phyloP scores from a whole-genome alignment of 1,140 invertebrate genomes.

The Formica exsecta region DNA sequence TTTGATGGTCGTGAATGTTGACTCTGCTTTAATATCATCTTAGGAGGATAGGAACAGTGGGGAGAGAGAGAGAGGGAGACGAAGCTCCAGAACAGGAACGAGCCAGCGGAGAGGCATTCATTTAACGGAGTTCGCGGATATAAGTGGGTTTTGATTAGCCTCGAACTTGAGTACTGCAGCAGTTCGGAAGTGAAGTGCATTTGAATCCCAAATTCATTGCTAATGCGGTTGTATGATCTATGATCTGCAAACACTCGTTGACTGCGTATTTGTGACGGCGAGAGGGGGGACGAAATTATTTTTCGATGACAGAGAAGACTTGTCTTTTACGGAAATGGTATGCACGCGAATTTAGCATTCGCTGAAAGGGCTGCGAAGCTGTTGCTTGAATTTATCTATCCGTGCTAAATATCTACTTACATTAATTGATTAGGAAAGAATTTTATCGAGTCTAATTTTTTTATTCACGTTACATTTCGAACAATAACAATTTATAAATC shows the following conservation, averaged over 20 bases:
- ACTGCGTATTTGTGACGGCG: background rate
- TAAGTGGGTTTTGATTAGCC: slow-evolving; percentile 75
- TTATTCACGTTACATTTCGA: background rate
- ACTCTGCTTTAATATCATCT: slow-evolving; percentile 70
- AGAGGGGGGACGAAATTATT: slow-evolving; percentile 11
- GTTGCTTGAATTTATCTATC: background rate
- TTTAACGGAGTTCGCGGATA: slow-evolving; percentile 72
- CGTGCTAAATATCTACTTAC: slow-evolving; percentile 6
- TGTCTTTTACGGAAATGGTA: background rate
- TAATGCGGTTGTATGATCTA: slow-evolving; percentile 64
- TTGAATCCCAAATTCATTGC: slow-evolving; percentile 74
- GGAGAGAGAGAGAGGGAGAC: background rate
- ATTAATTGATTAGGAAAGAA: slow-evolving; percentile 8
- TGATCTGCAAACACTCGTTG: slow-evolving; percentile 59
- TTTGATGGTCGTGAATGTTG: slow-evolving; percentile 49
- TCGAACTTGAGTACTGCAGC: slow-evolving; percentile 65
- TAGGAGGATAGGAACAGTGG: background rate
- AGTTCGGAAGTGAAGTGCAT: slow-evolving; percentile 67
- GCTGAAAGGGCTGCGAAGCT: background rate
- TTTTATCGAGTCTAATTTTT: background rate
- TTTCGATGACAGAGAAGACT: slow-evolving; percentile 20
- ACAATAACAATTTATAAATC: background rate
- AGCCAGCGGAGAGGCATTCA: slow-evolving; percentile 56
- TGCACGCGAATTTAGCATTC: background rate
- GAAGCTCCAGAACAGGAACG: slow-evolving; percentile 21